Evolutionary conservation across 2,797 vertebrate genomes (phyloP), one percentile per base, ranked within the genome.

Genomic region (Lutra lutra): DNA sequence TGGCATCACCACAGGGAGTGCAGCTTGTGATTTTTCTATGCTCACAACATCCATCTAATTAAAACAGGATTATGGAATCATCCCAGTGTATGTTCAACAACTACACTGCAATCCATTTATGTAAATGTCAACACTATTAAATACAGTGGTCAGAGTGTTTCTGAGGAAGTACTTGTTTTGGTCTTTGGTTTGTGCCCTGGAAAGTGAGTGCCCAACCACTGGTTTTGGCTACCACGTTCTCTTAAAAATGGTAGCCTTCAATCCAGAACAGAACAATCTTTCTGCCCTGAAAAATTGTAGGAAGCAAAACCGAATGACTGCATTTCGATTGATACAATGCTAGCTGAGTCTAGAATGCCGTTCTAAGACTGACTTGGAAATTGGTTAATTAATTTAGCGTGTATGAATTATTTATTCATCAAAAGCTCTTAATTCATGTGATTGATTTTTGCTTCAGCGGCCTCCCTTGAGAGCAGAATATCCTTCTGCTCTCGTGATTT

Each of bases 1-100:
- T 99, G 99, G 99, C 99, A 99, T 99, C 99, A 99, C 99, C 99
- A 99, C 98, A 97, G 99, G 99, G 99, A 99, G 99, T 18, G 20
- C 97, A 98, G 98, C 97, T 98, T 99, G 98, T 98, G 98, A 98
- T 98, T 99, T 99, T 98, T 99, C 98, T 98, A 98, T 98, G 98
- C 98, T 98, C 98, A 98, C 99, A 99, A 99, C 99, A 99, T 99
- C 99, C 99, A 99, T 99, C 99, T 99, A 99, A 99, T 99, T 99
- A 99, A 99, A 99, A 99, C 98, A 98, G 99, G 99, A 99, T 99
- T 99, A 99, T 98, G 98, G 99, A 99, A 99, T 99, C 99, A 99
- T 99, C 98, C 98, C 93, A 97, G 98, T 99, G 98, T 99, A 99
- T 99, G 99, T 99, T 99, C 99, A 98, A 99, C 99, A 99, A 99